Conservation (phyloP, 2,113 vertebrate genomes). For the Castor canadensis region DNA sequence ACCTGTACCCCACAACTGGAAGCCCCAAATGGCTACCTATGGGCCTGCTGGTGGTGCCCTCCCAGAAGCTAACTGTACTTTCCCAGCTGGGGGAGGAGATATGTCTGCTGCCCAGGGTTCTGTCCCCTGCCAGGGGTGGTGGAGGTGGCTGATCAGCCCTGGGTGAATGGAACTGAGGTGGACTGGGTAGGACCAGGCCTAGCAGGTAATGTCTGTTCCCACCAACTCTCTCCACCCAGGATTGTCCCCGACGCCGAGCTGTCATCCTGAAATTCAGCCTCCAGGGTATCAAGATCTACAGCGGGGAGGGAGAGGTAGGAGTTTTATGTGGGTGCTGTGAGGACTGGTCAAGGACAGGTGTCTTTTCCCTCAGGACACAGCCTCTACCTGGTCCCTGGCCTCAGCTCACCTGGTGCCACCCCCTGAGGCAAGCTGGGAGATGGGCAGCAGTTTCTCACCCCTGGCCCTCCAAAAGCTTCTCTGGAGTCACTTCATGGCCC, state of each 20-base stretch:
- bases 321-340: not conserved
- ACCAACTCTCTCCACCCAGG: slow-evolving; percentile 77
- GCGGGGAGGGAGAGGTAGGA: slow-evolving; percentile 90
- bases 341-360: not conserved
- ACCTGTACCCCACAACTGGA: not conserved
- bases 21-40: not conserved
- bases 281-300: slow-evolving; percentile 95
- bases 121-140: not conserved
- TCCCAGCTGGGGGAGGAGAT: not conserved
- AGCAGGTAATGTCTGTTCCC: not conserved
- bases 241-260: slow-evolving; percentile 83
- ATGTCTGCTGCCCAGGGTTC: not conserved
- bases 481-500: not conserved
- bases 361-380: not conserved
- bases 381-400: not conserved
- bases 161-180: not conserved
- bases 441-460: not conserved
- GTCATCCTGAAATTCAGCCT: slow-evolving; percentile 93
- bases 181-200: not conserved
- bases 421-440: not conserved
- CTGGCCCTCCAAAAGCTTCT: not conserved
- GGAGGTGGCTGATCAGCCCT: not conserved
- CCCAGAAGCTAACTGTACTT: not conserved
- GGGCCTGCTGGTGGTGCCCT: fast-evolving
- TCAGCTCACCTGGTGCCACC: not conserved